Conservation (phyloP, 2,888 invertebrate genomes). For the Chironomus tentans region DNA sequence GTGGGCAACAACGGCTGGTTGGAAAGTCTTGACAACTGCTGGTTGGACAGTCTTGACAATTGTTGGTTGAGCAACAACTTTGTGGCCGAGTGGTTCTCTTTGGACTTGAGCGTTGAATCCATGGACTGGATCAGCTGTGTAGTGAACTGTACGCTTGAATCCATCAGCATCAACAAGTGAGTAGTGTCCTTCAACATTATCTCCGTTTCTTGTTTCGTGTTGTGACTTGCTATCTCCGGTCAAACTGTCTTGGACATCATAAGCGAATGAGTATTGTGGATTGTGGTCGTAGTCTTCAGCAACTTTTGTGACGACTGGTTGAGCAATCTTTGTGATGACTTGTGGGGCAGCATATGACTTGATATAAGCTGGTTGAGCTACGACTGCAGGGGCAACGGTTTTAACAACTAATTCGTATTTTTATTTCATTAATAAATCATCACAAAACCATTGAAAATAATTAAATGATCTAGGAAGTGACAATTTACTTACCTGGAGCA, state of each 20-base stretch:
- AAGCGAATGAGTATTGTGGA: constrained; percentile 45
- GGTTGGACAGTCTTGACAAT: constrained; percentile 10
- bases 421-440: too few species aligned
- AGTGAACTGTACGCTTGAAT: constrained; percentile 54
- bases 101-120: constrained; percentile 40
- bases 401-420: too few species aligned
- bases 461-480: too few species aligned
- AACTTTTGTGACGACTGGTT: constrained; percentile 30
- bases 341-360: too few species aligned
- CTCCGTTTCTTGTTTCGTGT: constrained; percentile 55
- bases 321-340: constrained; percentile 27
- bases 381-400: background rate
- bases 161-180: constrained; percentile 50
- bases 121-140: constrained; percentile 46
- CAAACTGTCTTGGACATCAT: constrained; percentile 45
- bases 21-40: constrained; percentile 27
- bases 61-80: constrained; percentile 28
- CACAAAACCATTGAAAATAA: too few species aligned
- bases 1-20: background rate
- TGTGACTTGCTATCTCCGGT: constrained; percentile 48
- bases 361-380: constrained; percentile 7
- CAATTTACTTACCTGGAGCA: too few species aligned
- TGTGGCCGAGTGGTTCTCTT: constrained; percentile 34
- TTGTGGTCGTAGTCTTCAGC: constrained; percentile 39
- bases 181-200: constrained; percentile 51